These are phyloP conservation scores for Drosophila yakuba DNA, from an alignment of 1,140 invertebrate species.

Conservation along the genomic window DNA sequence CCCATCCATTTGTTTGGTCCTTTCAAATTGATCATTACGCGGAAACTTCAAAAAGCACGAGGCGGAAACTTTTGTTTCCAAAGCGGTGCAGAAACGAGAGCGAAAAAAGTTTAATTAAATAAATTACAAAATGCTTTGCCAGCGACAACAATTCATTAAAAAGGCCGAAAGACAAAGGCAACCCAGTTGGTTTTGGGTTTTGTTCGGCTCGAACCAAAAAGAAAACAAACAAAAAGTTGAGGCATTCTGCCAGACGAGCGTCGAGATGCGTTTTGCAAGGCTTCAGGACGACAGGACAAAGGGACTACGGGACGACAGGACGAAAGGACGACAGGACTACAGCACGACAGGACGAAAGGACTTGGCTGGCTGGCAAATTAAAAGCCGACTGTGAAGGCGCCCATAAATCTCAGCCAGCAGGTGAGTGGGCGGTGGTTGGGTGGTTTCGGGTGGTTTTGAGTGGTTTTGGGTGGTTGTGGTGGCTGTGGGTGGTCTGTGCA, in stretches of 20 bases:
- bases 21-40: conserved; percentile 59
- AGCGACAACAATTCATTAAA: conserved; percentile 64
- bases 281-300: conserved; percentile 17
- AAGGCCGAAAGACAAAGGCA: conserved; percentile 44
- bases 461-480: not conserved
- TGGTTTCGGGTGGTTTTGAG: not conserved
- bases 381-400: conserved; percentile 67
- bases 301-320: too few relatives aligned
- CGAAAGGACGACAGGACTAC: too few relatives aligned
- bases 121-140: conserved; percentile 79
- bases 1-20: conserved; percentile 1
- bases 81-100: conserved; percentile 35
- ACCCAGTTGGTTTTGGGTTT: conserved; percentile 18
- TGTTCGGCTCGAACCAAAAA: too few relatives aligned
- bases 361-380: conserved; percentile 60
- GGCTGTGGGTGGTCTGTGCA: conserved; percentile 6
- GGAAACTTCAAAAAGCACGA: conserved; percentile 61
- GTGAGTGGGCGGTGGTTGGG: conserved; percentile 8
- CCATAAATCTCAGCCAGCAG: conserved; percentile 68
- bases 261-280: conserved; percentile 53
- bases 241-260: conserved; percentile 52
- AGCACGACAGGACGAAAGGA: too few relatives aligned
- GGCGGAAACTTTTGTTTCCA: conserved; percentile 55
- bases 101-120: conserved; percentile 76
- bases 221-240: conserved; percentile 65